Evolutionary conservation across 2,797 vertebrate genomes (phyloP), one percentile per base, ranked within the genome.

Genomic region (Caiman crocodilus): DNA sequence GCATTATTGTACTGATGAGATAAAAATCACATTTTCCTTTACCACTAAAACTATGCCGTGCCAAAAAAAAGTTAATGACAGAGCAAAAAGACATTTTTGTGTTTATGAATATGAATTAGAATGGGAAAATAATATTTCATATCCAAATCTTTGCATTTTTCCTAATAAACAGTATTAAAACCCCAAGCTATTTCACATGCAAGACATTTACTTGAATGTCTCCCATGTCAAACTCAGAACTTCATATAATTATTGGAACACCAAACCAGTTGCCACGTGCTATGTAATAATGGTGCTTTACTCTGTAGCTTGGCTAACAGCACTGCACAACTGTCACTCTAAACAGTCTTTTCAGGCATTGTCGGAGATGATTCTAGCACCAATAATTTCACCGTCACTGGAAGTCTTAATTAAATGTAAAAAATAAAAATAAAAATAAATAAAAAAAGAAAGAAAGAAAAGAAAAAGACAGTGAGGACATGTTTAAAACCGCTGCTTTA

Each of bases 381-480:
- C 80, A 94, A 84, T 93, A 95, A 93, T 97, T 97, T 94, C 84
- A 42, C 55, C 64, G 60, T 95, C 79, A 95, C 30, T 50, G 88
- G 94, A 96, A 96, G 21, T 26, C 90, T 95, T 97, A 91, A 94
- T 96, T 96, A 96, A 94, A 89, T 30, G 20, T 84, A 74, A 50
- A 91, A 58, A 91, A 76, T 95, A 90, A 42, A 42, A 10, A 42
- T 10, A 92, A 85, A 86, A 93, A 86, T 93, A 50, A 11, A 50
- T 3, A 50, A 50, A 50, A 11, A 50, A 50, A 50, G 9, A 50
- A 42, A 42, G 42, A 42, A 50, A 50, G 42, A 50, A 50, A 50
- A 50, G 42, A 50, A 95, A 92, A 94, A 79, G 30, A 55, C n/a
- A 93, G 28, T 87, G 94, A 96, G 32, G 23, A 50, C 3, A 57